A percentile compares a stretch with the other conserved stretches of the same genome.
Conservation (phyloP, 1,140 invertebrate genomes). For the Dendrolimus kikuchii region DNA sequence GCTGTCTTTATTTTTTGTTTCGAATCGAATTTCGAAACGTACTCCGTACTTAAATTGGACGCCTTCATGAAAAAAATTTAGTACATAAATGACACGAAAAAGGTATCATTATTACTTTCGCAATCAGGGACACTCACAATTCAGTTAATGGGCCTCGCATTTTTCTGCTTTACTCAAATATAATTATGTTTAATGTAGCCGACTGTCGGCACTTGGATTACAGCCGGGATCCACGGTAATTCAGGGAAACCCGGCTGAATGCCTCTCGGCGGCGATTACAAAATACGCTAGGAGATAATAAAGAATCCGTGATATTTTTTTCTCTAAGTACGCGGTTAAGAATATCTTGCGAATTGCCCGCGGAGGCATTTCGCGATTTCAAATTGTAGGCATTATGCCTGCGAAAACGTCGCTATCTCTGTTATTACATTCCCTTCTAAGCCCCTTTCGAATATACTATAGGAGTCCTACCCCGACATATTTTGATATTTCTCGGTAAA, state of each 20-base stretch:
- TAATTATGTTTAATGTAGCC: too few species aligned
- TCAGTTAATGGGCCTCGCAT: too few species aligned
- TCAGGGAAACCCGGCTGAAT: not conserved
- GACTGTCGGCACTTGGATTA: too few species aligned
- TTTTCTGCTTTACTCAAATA: not conserved
- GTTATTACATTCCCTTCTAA: conserved; percentile 45
- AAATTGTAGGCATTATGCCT: conserved; percentile 51
- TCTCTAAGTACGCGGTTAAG: conserved; percentile 22
- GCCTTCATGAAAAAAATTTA: too few species aligned
- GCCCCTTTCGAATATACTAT: conserved; percentile 14
- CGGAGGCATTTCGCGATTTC: conserved; percentile 46
- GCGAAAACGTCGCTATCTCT: conserved; percentile 38
- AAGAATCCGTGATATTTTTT: conserved; percentile 35
- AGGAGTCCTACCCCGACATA: conserved; percentile 21
- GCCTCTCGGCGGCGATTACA: conserved; percentile 17
- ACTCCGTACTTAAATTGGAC: too few species aligned
- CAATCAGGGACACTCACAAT: too few species aligned
- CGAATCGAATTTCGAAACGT: too few species aligned
- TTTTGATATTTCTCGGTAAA: conserved; percentile 29
- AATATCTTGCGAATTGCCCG: conserved; percentile 39
- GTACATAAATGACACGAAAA: too few species aligned
- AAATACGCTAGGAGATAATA: conserved; percentile 25
- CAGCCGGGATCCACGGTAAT: too few species aligned
- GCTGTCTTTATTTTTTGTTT: too few species aligned
- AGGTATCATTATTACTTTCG: too few species aligned